These are phyloP conservation scores for Sebastes itinus DNA, from an alignment of 2,797 vertebrate genomes.

Conservation along the genomic window DNA sequence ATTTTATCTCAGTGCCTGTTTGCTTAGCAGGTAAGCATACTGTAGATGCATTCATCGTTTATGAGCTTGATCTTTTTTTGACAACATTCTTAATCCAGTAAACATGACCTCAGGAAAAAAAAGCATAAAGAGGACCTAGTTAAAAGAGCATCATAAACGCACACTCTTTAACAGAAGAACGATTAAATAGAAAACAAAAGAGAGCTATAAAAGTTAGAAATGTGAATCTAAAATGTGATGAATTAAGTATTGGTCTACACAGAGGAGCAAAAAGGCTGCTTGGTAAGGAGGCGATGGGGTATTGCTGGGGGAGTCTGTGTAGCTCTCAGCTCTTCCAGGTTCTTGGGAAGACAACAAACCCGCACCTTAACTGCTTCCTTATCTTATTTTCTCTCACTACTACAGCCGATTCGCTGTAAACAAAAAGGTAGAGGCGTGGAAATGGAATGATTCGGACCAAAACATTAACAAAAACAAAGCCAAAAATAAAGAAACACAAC, in stretches of 20 bases:
- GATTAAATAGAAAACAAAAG: conserved; percentile 36
- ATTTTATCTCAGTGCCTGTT: conserved; percentile 89
- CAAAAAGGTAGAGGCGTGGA: conserved; percentile 37
- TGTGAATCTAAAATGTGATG: conserved; percentile 36
- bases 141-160: conserved; percentile 63
- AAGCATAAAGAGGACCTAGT: conserved; percentile 67
- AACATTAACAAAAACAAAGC: conserved; percentile 29
- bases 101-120: conserved; percentile 88
- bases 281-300: conserved; percentile 7
- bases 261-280: conserved; percentile 34
- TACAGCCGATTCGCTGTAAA: conserved; percentile 46
- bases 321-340: conserved; percentile 26
- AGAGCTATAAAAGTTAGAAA: conserved; percentile 43
- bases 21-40: conserved; percentile 89
- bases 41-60: conserved; percentile 84
- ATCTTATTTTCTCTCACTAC: conserved; percentile 14
- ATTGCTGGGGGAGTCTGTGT: conserved; percentile 19
- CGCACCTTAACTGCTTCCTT: conserved; percentile 13
- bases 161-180: conserved; percentile 47
- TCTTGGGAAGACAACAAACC: conserved; percentile 46
- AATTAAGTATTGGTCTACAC: conserved; percentile 59
- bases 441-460: conserved; percentile 67
- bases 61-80: conserved; percentile 86
- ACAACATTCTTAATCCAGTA: conserved; percentile 94
- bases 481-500: conserved; percentile 22